These are phyloP conservation scores for Zenarchopterus dispar DNA, from an alignment of 2,797 vertebrate species.

Conservation along the genomic window DNA sequence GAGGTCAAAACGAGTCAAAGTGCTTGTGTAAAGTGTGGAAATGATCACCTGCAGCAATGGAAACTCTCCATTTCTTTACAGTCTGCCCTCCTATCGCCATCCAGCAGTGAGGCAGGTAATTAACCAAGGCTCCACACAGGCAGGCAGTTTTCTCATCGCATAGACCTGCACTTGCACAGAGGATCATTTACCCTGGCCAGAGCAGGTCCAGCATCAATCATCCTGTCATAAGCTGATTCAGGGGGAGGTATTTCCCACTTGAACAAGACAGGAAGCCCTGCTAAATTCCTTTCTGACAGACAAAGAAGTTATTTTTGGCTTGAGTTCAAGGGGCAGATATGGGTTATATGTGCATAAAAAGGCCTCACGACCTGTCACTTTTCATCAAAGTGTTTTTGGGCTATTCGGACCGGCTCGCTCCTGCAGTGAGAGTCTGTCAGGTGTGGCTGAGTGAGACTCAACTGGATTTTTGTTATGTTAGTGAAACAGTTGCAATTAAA, in stretches of 20 bases:
- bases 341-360: constrained; percentile 19
- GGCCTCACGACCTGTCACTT: constrained; percentile 17
- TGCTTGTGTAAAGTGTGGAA: constrained; percentile 28
- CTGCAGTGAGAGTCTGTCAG: constrained; percentile 4
- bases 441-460: constrained; percentile 10
- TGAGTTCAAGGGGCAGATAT: constrained; percentile 34
- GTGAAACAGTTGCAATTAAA: constrained; percentile 54
- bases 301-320: constrained; percentile 20
- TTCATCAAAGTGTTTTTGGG: constrained; percentile 17
- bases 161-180: constrained; percentile 27
- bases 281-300: constrained; percentile 40
- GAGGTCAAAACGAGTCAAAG: constrained; percentile 31
- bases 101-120: constrained; percentile 33
- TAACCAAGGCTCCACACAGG: constrained; percentile 13
- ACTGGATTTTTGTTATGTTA: constrained; percentile 20
- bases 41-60: constrained; percentile 20
- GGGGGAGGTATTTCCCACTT: constrained; percentile 45
- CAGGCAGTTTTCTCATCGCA: constrained; percentile 35
- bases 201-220: constrained; percentile 65
- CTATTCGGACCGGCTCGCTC: background rate
- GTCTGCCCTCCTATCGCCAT: constrained; percentile 7
- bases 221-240: constrained; percentile 55
- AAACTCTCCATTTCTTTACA: constrained; percentile 20
- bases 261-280: constrained; percentile 42
- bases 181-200: constrained; percentile 38